Conservation (phyloP, 2,113 vertebrate species). For the Rhinoderma darwinii region DNA sequence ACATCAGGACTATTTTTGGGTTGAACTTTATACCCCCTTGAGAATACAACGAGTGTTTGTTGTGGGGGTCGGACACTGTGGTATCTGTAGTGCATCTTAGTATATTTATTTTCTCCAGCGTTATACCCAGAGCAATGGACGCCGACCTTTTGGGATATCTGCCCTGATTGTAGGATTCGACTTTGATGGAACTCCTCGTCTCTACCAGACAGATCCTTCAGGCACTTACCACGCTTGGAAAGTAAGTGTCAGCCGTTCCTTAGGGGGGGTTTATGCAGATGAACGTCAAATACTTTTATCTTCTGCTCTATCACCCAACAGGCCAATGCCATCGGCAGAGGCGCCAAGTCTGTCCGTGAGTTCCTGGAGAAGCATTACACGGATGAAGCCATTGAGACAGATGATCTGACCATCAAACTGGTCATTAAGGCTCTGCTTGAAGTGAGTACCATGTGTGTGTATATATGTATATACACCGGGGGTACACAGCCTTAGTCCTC, state of each 20-base stretch:
- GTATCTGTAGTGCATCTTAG: no score
- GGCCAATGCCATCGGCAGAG: constrained; percentile 87
- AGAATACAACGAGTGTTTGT: no score
- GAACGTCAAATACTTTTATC: neutral
- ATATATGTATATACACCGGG: no score
- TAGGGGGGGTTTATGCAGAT: neutral
- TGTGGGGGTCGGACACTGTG: no score
- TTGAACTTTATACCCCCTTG: no score
- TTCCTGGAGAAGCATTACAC: constrained; percentile 88
- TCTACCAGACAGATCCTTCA: constrained; percentile 87
- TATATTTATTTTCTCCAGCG: constrained; percentile 68
- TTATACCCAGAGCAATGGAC: constrained; percentile 87
- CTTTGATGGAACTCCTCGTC: constrained; percentile 82
- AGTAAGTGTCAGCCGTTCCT: constrained; percentile 68
- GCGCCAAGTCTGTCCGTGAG: constrained; percentile 85
- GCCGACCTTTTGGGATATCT: constrained; percentile 86
- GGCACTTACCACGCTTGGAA: constrained; percentile 91
- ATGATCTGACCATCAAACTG: constrained; percentile 82
- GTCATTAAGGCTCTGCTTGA: constrained; percentile 85
- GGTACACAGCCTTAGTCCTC: no score
- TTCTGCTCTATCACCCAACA: constrained; percentile 22
- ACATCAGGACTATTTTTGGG: no score
- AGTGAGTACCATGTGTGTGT: constrained; percentile 64
- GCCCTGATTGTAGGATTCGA: constrained; percentile 87
- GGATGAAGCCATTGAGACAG: constrained; percentile 83